Evolutionary conservation across 2,888 invertebrate species (phyloP), one percentile per base, ranked within the genome.

Genomic region (Phlogophora meticulosa): DNA sequence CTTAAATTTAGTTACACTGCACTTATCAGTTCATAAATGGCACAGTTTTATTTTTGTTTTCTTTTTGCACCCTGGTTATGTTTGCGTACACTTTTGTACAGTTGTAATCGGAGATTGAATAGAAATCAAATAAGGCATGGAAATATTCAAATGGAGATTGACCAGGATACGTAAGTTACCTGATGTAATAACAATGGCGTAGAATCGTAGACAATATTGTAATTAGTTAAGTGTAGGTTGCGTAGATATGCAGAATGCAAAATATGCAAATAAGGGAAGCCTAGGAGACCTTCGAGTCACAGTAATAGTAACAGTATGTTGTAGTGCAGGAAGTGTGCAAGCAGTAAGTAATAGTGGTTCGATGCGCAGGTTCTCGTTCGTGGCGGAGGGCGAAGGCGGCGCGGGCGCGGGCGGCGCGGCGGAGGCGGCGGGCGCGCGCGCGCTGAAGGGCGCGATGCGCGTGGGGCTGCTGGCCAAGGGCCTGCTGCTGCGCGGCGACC

Each of bases 381-480:
- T 86, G 88, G 79, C 85, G 74, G 94, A 94, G 85, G 92, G 92
- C 60, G 79, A 61, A 43, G 80, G 46, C 10, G 63, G 48, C 20
- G 65, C 43, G 10, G 67, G 64, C 53, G 67, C 24, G 96, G 94
- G 63, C 52, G 52, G 82, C 65, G 80, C 97, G 99, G 96, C n/a
- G n/a, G n/a, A 76, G 96, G 94, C 66, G 49, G 96, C 59, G 94
- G 96, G 81, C 38, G 82, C 65, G 80, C 97, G 99, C 72, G 97
- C 98, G 80, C 96, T 99, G 51, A 98, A 99, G 92, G 99, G 99
- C 69, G 99, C 99, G 34, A 99, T 99, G 99, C 97, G 99, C 76
- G 99, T 99, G 51, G 99, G 99, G 60, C 97, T 98, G 88, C 91
- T 95, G 72, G 95, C 94, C 87, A 94, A 94, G 91, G 98, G 99